These are phyloP conservation scores for Machimus atricapillus DNA, from an alignment of 2,888 invertebrate genomes.

Conservation along the genomic window DNA sequence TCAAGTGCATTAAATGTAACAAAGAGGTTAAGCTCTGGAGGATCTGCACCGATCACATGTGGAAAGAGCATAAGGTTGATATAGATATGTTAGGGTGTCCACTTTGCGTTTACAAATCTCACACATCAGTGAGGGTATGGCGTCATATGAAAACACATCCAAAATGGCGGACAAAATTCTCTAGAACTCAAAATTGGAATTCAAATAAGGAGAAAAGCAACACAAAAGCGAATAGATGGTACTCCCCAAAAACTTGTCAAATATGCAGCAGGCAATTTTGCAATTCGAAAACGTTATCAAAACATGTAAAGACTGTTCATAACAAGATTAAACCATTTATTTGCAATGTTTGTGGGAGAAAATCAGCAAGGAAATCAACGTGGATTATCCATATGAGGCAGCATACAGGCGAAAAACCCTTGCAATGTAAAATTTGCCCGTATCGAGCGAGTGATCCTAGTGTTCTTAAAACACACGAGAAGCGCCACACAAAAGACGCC, in stretches of 20 bases:
- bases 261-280: conserved; percentile 74
- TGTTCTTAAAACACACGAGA: conserved; percentile 71
- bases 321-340: conserved; percentile 76
- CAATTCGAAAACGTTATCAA: conserved; percentile 72
- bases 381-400: conserved; percentile 74
- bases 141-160: conserved; percentile 71
- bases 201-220: conserved; percentile 44
- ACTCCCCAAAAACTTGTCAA: conserved; percentile 71
- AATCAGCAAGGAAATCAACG: conserved; percentile 75
- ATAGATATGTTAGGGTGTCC: conserved; percentile 68
- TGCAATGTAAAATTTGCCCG: conserved; percentile 72
- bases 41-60: conserved; percentile 72
- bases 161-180: conserved; percentile 56
- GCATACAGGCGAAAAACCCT: conserved; percentile 81
- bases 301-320: conserved; percentile 76
- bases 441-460: conserved; percentile 80
- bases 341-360: conserved; percentile 77
- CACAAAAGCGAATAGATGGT: conserved; percentile 60
- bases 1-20: conserved; percentile 66
- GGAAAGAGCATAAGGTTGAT: conserved; percentile 71
- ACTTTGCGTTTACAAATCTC: conserved; percentile 67
- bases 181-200: conserved; percentile 49
- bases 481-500: conserved; percentile 66
- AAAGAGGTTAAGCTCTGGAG: conserved; percentile 69
- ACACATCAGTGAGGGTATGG: conserved; percentile 67